Base-by-base conservation (phyloP, 2,888 invertebrate genomes). In the Hydriomena furcata region DNA sequence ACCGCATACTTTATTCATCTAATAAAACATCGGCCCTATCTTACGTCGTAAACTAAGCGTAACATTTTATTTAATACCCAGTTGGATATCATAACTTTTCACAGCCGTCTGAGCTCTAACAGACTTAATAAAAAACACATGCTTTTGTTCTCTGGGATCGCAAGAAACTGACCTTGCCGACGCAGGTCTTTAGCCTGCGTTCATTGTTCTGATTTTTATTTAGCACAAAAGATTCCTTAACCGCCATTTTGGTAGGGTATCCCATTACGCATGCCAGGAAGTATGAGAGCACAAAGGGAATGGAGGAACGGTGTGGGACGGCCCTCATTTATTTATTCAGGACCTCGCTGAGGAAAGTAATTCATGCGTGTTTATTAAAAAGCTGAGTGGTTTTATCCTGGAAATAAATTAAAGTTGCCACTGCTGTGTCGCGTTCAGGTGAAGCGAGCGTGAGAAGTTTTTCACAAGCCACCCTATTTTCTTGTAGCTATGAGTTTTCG, bases 311-410 rank as follows among this genome's bases (percentile, higher is more conserved):
- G 71, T 79, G 79, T 74, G 76, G 80, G 73, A 66, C 72, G 73
- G 75, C 75, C 79, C 73, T 79, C 82, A 76, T 84, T 86, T 85
- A 84, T 85, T 86, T 85, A 84, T 86, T 84, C 84, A 82, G 80
- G 81, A 76, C 72, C 73, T 74, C 67, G 69, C 66, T 73, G 66
- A 72, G 69, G 76, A 79, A 79, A 81, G 80, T 84, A 81, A 84
- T 83, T 83, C 85, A 84, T 84, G 82, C 81, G 76, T 82, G 82
- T 77, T 83, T 81, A 84, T 84, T 82, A 83, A 82, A 78, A 83
- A 79, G 73, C 71, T 63, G 73, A 77, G 77, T 75, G 76, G 74
- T 73, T 76, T 69, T 73, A 73, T 76, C 71, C 65, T 71, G 71
- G 64, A 69, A 68, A 74, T 74, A 71, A 75, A 76, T 76, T 73